Evolutionary conservation across 2,113 vertebrate genomes (phyloP), one percentile per base, ranked within the genome.

Genomic region (Chlamydotis undulata): DNA sequence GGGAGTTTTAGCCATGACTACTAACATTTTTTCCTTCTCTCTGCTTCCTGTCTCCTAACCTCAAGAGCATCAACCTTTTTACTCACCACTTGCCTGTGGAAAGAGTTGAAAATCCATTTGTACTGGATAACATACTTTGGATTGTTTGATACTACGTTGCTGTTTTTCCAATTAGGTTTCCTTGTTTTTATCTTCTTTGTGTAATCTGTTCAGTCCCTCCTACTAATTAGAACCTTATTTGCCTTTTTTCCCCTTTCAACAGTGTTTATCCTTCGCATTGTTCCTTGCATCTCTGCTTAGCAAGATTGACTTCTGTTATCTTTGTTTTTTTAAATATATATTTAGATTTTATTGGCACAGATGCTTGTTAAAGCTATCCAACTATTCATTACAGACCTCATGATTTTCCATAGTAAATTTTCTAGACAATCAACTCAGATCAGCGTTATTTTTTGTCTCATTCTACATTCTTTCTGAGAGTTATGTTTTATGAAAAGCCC

Each of bases 161-260:
- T 91, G 82, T 97, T 95, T 97, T 97, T 97, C 96, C 95, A 97
- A 96, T 97, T 97, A 97, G 77, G n/a, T 94, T 77, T 55, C 80
- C 41, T 78, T 3, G 89, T 83, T 97, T 97, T 97, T 97, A 97
- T 97, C 96, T 94, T 63, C 67, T 90, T 78, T 90, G 65, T 89
- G 82, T 96, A 97, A 97, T 96, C 96, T 93, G 1, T 41, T 67
- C 96, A 71, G 81, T 87, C 94, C 93, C 96, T 97, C 95, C 96
- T 83, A 91, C 89, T 97, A 97, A 97, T 97, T 97, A 97, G 96
- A 97, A 95, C 87, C 97, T 97, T 95, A 94, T 94, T 97, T 96
- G 92, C 89, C 92, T 93, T 91, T 90, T 75, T 65, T 16, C 4
- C 47, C 53, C 64, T 81, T 91, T 78, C 89, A 80, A 22, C 94